These are phyloP conservation scores for Caenorhabditis virilis DNA, from an alignment of 2,888 invertebrate species.

Conservation along the genomic window DNA sequence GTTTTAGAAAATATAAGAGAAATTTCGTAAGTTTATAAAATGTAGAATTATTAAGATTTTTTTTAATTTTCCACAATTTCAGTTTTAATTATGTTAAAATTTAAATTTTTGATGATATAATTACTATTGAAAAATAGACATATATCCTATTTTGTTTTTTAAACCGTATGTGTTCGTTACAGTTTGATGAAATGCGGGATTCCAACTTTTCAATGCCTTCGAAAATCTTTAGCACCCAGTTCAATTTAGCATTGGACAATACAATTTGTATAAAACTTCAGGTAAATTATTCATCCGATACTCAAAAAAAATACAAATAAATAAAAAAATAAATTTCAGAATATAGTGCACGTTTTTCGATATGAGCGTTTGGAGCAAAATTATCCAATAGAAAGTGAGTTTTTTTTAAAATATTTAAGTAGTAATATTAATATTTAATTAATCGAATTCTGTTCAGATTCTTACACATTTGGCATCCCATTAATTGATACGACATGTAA, in stretches of 20 bases:
- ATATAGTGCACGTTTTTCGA: conserved; percentile 31
- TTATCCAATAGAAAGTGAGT: conserved; percentile 35
- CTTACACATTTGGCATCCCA: conserved; percentile 33
- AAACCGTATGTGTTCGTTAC: not conserved
- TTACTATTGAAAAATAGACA: too few species aligned
- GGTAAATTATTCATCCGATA: not conserved
- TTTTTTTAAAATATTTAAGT: not conserved
- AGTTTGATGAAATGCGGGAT: conserved; percentile 31
- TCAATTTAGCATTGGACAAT: conserved; percentile 33
- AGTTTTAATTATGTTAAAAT: too few species aligned
- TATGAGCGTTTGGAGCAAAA: conserved; percentile 36
- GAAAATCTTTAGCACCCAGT: conserved; percentile 27
- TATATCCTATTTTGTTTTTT: conserved; percentile 3
- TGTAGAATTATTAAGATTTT: too few species aligned
- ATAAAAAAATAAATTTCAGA: conserved; percentile 10
- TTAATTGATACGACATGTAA: conserved; percentile 38
- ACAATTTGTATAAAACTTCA: conserved; percentile 34
- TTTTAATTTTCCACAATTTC: too few species aligned
- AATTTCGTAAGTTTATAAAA: too few species aligned
- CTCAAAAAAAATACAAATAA: not conserved
- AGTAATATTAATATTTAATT: not conserved
- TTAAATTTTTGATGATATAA: too few species aligned
- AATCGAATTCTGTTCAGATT: conserved; percentile 18
- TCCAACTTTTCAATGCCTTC: conserved; percentile 27
- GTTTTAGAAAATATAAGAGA: too few species aligned